Evolutionary conservation across 2,113 vertebrate species (phyloP), one percentile per base, ranked within the genome.

Genomic region (Propithecus coquereli): DNA sequence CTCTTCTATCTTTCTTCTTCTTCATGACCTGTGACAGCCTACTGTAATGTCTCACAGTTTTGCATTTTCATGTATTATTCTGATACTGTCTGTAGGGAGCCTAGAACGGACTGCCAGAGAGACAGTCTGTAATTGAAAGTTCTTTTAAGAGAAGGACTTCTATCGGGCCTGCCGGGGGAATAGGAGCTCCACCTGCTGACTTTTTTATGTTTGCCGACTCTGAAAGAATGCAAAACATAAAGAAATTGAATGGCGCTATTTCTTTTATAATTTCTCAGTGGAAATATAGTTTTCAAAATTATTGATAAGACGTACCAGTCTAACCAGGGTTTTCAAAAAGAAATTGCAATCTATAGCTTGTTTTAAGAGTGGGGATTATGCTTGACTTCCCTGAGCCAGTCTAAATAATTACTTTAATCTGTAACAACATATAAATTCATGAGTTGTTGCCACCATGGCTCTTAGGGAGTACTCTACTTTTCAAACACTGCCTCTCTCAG

Each of bases 111-210:
- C 90, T 97, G 90, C 89, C 23, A 40, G 92, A 96, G 50, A 95
- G 93, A 94, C 22, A 59, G 92, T 61, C 87, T 97, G 81, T 96
- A 97, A 98, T 89, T 90, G 87, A 93, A 97, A 87, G 94, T 97
- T 96, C 88, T 92, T 95, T 96, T 87, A 97, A 96, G 91, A 93
- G 84, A 95, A 92, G 94, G 96, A 76, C 73, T 91, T 97, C 94
- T 96, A 57, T 89, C 96, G 71, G 92, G 4, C 22, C 47, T 16
- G 89, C 93, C 81, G 34, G 32, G 77, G 97, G 97, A 98, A 98
- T 97, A 93, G 96, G 91, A 98, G 97, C 96, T 98, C 96, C 97
- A 98, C 97, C 98, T 98, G 97, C 98, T 97, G 98, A 98, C 94
- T 93, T 98, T 96, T 98, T 95, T 97, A 98, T 97, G 94, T 96